Conservation (phyloP, 2,888 invertebrate species). For the Cryptus armator region DNA sequence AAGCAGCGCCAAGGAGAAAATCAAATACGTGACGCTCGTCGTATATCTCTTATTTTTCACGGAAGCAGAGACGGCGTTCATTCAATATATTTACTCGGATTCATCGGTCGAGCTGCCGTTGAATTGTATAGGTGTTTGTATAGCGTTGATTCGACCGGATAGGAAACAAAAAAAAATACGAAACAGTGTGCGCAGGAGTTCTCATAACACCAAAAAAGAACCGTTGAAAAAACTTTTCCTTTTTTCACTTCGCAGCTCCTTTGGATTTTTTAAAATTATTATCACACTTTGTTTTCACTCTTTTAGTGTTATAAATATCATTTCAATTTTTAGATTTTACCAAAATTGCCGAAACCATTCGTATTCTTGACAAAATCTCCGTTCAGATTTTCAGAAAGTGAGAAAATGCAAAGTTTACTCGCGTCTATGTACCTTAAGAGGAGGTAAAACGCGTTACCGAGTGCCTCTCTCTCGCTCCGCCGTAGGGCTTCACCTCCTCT, state of each 20-base stretch:
- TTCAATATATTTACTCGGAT: conserved; percentile 12
- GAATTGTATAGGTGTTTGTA: neutral
- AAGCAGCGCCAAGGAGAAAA: conserved; percentile 4
- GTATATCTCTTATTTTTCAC: conserved; percentile 1
- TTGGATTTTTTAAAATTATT: neutral
- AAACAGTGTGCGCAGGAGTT: neutral
- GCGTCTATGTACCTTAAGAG: no score
- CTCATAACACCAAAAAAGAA: neutral
- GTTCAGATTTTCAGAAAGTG: no score
- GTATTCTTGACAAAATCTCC: no score
- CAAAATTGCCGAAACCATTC: no score
- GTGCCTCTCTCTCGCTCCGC: no score
- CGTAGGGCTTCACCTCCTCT: no score
- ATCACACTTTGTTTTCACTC: neutral
- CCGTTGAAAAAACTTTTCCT: neutral
- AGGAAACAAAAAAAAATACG: neutral
- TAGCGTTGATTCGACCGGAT: neutral
- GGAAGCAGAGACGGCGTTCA: conserved; percentile 7
- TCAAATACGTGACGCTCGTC: conserved; percentile 20
- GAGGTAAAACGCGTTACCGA: no score
- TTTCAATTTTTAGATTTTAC: neutral
- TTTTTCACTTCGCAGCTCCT: neutral
- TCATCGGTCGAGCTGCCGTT: neutral
- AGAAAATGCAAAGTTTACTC: no score
- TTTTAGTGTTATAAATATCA: neutral